Percentiles rank a stretch among this genome's conserved stretches.
Evolutionary conservation across 1,140 invertebrate genomes (phyloP).

Genomic region (Ceratina japonica): DNA sequence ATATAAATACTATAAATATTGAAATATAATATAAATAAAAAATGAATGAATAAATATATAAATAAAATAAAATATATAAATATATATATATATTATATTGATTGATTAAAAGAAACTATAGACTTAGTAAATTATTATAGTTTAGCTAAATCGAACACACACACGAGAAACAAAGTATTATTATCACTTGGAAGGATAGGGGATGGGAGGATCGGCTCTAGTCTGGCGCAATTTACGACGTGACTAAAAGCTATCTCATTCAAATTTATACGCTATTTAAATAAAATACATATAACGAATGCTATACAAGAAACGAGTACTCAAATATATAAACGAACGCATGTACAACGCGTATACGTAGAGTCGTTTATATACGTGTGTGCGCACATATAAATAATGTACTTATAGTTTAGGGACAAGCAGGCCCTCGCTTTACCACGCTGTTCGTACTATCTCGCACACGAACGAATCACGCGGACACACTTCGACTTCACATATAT

Average conservation of each 20-base stretch:
- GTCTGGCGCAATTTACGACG: constrained; percentile 50
- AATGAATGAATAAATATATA: constrained; percentile 58
- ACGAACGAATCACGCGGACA: constrained; percentile 28
- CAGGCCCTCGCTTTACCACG: constrained; percentile 56
- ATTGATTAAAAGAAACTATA: constrained; percentile 71
- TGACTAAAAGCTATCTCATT: constrained; percentile 35
- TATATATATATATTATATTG: constrained; percentile 57
- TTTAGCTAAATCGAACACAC: constrained; percentile 66
- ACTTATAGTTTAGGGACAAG: constrained; percentile 57
- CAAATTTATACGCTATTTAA: constrained; percentile 48
- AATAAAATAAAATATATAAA: constrained; percentile 43
- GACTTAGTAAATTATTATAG: constrained; percentile 75
- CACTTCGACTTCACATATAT: constrained; percentile 27
- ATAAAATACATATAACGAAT: constrained; percentile 39
- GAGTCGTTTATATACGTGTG: constrained; percentile 50
- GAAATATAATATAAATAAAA: constrained; percentile 64
- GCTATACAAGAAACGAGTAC: constrained; percentile 34
- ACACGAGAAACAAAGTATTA: constrained; percentile 57
- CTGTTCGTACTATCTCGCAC: constrained; percentile 45
- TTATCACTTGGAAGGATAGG: constrained; percentile 57
- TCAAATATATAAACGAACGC: constrained; percentile 52
- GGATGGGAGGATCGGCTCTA: constrained; percentile 42
- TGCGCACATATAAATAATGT: constrained; percentile 46
- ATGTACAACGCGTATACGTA: constrained; percentile 46
- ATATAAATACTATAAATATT: constrained; percentile 63